Evolutionary conservation across 2,888 invertebrate species (phyloP).

Genomic region (Hirudinaria manillensis): DNA sequence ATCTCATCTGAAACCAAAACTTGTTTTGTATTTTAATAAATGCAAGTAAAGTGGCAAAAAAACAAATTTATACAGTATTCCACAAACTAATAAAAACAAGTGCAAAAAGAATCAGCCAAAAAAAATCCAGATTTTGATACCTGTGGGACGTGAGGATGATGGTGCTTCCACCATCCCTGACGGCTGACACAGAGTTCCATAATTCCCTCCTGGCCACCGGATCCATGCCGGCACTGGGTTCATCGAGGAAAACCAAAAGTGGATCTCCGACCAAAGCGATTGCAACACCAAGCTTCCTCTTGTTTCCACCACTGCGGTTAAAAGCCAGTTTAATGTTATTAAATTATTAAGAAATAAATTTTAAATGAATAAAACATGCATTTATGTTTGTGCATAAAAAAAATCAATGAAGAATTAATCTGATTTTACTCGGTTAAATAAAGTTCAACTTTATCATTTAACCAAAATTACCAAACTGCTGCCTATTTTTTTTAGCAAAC

Average conservation of each 20-base stretch:
- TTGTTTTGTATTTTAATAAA: no score
- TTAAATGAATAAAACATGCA: background rate
- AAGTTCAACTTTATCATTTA: no score
- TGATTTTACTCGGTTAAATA: no score
- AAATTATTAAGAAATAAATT: background rate
- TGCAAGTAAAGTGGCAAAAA: no score
- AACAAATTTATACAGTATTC: no score
- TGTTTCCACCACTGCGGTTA: constrained; percentile 45
- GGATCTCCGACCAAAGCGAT: constrained; percentile 44
- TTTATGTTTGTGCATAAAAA: background rate
- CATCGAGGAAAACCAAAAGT: constrained; percentile 43
- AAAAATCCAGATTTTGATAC: constrained; percentile 32
- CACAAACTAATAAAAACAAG: no score
- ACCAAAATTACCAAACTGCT: background rate
- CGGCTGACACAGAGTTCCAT: constrained; percentile 68
- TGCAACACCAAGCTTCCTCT: constrained; percentile 44
- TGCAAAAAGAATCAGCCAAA: no score
- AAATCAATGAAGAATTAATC: no score
- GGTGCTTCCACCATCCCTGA: constrained; percentile 66
- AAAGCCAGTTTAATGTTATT: background rate
- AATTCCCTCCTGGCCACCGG: constrained; percentile 71
- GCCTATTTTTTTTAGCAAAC: no score
- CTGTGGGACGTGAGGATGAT: constrained; percentile 68
- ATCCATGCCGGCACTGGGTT: constrained; percentile 62
- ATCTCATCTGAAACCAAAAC: no score